Conservation (phyloP, 1,140 invertebrate species). For the Kradibia gibbosae region DNA sequence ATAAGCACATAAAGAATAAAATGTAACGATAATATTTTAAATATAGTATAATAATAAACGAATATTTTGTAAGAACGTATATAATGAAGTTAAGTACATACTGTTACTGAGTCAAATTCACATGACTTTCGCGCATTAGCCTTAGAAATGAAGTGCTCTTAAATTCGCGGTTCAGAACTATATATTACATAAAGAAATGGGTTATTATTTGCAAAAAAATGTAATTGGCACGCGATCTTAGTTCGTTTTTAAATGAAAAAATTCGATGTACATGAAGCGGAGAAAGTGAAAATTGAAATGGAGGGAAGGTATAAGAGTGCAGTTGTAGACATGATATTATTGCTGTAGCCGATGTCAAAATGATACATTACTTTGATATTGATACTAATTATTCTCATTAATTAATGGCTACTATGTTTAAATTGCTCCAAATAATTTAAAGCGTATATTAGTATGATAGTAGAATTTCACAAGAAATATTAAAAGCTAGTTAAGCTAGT, state of each 20-base stretch:
- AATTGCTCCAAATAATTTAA: neutral
- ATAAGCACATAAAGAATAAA: too few relatives aligned
- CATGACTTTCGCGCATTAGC: neutral
- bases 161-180: neutral
- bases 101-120: neutral
- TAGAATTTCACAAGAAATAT: neutral
- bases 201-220: neutral
- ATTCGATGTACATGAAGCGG: neutral
- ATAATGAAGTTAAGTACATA: neutral
- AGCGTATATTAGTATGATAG: neutral
- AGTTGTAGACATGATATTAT: neutral
- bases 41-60: too few relatives aligned
- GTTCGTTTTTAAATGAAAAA: neutral
- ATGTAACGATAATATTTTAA: too few relatives aligned
- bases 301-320: neutral
- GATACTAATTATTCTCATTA: neutral
- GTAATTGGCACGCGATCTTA: neutral
- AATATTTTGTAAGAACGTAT: too few relatives aligned
- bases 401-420: neutral
- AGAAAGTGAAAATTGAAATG: neutral
- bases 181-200: neutral
- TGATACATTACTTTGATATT: neutral
- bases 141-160: neutral
- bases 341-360: neutral
- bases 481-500: too few relatives aligned